Evolutionary conservation across 2,113 vertebrate genomes (phyloP).

Genomic region (Rhea pennata): DNA sequence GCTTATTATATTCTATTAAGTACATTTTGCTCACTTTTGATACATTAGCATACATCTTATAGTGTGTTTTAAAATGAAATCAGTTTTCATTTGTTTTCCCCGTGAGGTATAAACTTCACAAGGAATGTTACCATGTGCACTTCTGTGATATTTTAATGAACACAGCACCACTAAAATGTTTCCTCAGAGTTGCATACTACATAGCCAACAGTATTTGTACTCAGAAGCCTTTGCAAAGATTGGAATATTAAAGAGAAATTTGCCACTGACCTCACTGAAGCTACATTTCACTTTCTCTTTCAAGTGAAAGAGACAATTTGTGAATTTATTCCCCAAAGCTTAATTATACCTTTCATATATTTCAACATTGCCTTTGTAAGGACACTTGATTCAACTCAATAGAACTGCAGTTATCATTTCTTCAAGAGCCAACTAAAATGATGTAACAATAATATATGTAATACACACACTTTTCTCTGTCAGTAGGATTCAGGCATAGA

Average conservation of each 20-base stretch:
- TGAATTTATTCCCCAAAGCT: background rate
- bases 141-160: background rate
- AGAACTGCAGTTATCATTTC: background rate
- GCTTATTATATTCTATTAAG: background rate
- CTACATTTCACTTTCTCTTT: background rate
- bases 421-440: background rate
- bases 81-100: background rate
- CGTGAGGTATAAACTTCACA: background rate
- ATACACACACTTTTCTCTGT: background rate
- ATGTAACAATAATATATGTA: fast-evolving
- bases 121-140: background rate
- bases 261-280: background rate
- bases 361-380: background rate
- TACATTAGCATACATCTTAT: background rate
- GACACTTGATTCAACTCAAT: background rate
- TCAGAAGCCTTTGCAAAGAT: background rate
- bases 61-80: fast-evolving
- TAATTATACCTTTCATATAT: background rate
- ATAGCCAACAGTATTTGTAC: background rate
- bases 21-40: background rate
- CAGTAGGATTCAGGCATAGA: background rate
- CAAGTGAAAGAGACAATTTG: background rate
- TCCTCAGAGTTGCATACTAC: background rate
- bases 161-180: background rate
- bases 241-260: background rate